phyloP scores from a whole-genome alignment of 2,888 invertebrate genomes.

The Spialia ferax region DNA sequence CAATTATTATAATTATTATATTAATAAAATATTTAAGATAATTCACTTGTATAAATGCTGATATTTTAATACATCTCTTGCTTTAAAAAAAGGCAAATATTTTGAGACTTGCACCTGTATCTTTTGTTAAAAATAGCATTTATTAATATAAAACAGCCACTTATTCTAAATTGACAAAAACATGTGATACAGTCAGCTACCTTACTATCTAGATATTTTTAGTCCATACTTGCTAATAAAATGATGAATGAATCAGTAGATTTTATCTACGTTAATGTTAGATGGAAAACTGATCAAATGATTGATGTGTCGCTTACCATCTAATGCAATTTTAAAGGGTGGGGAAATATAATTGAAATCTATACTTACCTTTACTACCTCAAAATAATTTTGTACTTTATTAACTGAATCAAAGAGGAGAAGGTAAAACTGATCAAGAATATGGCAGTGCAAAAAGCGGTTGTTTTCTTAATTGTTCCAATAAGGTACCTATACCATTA shows the following conservation, averaged over 20 bases:
- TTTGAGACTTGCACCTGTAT: slow-evolving; percentile 78
- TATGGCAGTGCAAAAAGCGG: slow-evolving; percentile 37
- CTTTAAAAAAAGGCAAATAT: slow-evolving; percentile 53
- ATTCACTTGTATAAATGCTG: slow-evolving; percentile 57
- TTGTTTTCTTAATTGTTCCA: slow-evolving; percentile 23
- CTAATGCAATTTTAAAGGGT: slow-evolving; percentile 63
- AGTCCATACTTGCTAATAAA: slow-evolving; percentile 61
- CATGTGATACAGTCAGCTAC: slow-evolving; percentile 58
- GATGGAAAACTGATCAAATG: slow-evolving; percentile 20
- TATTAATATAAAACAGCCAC: slow-evolving; percentile 52
- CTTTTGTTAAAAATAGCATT: slow-evolving; percentile 53
- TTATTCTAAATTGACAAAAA: slow-evolving; percentile 54
- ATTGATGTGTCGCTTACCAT: slow-evolving; percentile 52
- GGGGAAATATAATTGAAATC: slow-evolving; percentile 54
- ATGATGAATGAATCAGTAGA: slow-evolving; percentile 71
- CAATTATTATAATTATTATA: slow-evolving; percentile 37
- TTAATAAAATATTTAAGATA: slow-evolving; percentile 50
- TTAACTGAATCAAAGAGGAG: slow-evolving; percentile 55
- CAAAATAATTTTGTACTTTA: slow-evolving; percentile 73
- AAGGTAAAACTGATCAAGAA: slow-evolving; percentile 18
- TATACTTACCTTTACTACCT: slow-evolving; percentile 68
- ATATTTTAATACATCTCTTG: slow-evolving; percentile 47
- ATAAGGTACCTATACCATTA: slow-evolving; percentile 4
- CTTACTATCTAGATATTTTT: slow-evolving; percentile 63
- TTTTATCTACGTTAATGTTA: slow-evolving; percentile 68